Percentiles rank a stretch among this genome's conserved stretches.
phyloP scores from a whole-genome alignment of 2,888 invertebrate species.

The Danaus chrysippus region DNA sequence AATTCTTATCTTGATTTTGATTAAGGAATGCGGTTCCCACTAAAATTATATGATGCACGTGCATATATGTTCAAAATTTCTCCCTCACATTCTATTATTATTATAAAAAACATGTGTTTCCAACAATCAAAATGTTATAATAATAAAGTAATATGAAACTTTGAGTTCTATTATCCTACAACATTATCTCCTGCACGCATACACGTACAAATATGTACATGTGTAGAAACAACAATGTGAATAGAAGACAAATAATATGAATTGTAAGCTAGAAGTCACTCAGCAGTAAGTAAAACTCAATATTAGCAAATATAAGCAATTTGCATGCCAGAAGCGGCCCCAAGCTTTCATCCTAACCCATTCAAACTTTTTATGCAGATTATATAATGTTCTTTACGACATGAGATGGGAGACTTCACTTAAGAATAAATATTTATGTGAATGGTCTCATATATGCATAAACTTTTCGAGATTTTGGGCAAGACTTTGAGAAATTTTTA shows the following conservation, averaged over 20 bases:
- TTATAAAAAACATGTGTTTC: too few species aligned
- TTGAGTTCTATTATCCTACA: too few species aligned
- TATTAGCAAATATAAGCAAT: constrained; percentile 65
- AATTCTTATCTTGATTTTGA: constrained; percentile 61
- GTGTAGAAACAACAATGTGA: too few species aligned
- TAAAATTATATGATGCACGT: constrained; percentile 23
- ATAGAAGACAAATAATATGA: background rate
- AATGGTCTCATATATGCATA: background rate
- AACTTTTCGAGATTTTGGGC: background rate
- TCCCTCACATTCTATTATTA: background rate
- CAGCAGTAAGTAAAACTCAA: constrained; percentile 54
- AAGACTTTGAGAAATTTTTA: too few species aligned
- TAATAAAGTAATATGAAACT: too few species aligned
- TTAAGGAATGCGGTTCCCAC: constrained; percentile 38
- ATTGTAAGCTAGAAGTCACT: constrained; percentile 17
- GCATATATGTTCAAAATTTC: constrained; percentile 6
- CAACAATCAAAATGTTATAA: too few species aligned
- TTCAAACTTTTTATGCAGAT: constrained; percentile 77
- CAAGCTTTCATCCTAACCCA: constrained; percentile 71
- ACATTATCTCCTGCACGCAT: too few species aligned
- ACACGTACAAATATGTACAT: too few species aligned
- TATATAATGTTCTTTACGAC: constrained; percentile 74
- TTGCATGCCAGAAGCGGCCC: constrained; percentile 71
- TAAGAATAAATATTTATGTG: constrained; percentile 68
- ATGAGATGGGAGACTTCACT: constrained; percentile 73